Evolutionary conservation across 2,797 vertebrate genomes (phyloP), one percentile per base, ranked within the genome.

Genomic region (Xenentodon cancila): DNA sequence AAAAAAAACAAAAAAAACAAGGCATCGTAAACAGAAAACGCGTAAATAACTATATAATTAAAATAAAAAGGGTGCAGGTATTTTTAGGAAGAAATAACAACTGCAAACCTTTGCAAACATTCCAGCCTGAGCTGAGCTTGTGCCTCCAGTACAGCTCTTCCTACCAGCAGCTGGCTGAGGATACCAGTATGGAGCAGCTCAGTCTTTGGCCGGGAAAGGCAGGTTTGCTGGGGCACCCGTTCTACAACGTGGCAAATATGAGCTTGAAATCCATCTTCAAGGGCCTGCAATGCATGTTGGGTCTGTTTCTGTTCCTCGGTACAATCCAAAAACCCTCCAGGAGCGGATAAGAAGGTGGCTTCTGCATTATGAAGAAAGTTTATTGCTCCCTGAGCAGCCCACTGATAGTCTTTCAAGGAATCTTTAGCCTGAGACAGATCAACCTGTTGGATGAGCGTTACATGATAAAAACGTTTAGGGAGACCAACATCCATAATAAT

Each of bases 191-290:
- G 92, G n/a, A 89, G 81, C 12, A 68, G 65, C 80, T 92, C 89
- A 7, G 86, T 90, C 65, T 92, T 62, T 22, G 87, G 80, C 22
- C 67, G 73, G 30, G 91, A 91, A 1, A 95, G 13, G 22, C 84
- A 88, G 43, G 76, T 50, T 55, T 95, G 52, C 19, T 76, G 84
- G 32, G 92, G 93, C 3, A 86, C 59, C 56, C 92, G 77, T 3
- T 89, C 81, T 40, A 80, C 73, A 34, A 96, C 71, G 59, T 95
- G 82, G 62, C 50, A 62, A 51, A 94, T 75, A 9, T 90, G 78
- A 53, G 84, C 78, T 53, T 91, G 86, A 53, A 98, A 86, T 54
- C 93, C 94, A 22, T 95, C 88, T 62, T 87, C 86, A 1, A 95
- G 84, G 62, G 64, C 63, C 51, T 79, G 21, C 1, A 87, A 59